Conservation (phyloP, 2,888 invertebrate genomes). For the Caenorhabditis macrosperma region DNA sequence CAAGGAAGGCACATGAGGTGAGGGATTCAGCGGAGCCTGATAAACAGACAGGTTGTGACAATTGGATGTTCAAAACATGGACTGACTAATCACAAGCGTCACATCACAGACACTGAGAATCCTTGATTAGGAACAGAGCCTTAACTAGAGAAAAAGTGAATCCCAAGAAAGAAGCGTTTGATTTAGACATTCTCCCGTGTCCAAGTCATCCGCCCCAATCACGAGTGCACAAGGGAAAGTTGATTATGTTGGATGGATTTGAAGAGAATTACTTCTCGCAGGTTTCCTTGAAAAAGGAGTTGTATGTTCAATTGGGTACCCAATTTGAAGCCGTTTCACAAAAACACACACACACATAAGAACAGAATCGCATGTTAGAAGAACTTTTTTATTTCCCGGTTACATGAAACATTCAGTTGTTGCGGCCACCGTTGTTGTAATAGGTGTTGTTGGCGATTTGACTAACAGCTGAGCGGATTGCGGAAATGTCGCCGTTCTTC, state of each 20-base stretch:
- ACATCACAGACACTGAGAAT: too few species aligned
- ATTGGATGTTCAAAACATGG: too few species aligned
- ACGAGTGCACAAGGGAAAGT: not conserved
- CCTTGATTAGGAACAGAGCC: too few species aligned
- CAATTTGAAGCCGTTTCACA: not conserved
- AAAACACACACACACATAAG: not conserved
- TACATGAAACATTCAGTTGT: constrained; percentile 1
- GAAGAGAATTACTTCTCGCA: too few species aligned
- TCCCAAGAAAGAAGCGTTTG: too few species aligned
- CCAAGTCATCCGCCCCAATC: not conserved
- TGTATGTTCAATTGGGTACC: constrained; percentile 4
- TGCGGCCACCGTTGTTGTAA: constrained; percentile 47
- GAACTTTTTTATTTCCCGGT: not conserved
- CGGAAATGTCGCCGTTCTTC: constrained; percentile 37
- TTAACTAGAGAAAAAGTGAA: too few species aligned
- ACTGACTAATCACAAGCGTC: too few species aligned
- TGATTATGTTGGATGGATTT: not conserved
- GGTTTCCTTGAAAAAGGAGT: too few species aligned
- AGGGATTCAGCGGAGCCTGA: too few species aligned
- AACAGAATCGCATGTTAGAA: too few species aligned
- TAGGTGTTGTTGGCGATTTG: constrained; percentile 63
- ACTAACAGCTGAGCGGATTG: constrained; percentile 54
- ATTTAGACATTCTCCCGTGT: not conserved
- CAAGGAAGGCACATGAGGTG: too few species aligned
- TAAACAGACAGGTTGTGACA: too few species aligned